A percentile compares a stretch with the other conserved stretches of the same genome.
Evolutionary conservation across 2,113 vertebrate species (phyloP).

Genomic region (Rhadina sibilatrix): DNA sequence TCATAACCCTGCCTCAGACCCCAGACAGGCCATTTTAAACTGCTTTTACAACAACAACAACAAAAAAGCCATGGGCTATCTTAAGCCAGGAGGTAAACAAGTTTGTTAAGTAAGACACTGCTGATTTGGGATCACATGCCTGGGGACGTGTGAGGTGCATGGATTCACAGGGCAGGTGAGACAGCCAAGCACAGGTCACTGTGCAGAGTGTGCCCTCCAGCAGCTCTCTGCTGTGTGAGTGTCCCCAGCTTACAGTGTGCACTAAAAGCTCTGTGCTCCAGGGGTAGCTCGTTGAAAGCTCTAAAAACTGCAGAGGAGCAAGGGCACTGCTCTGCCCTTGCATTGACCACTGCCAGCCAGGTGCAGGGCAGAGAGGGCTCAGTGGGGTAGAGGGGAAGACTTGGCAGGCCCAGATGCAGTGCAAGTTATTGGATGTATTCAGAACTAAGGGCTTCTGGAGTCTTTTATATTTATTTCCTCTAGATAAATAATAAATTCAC

Average conservation of each 20-base stretch:
- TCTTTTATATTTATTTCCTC: background rate
- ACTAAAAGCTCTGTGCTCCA: background rate
- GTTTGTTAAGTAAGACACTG: background rate
- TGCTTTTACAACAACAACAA: background rate
- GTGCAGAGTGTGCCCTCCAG: background rate
- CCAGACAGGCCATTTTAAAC: background rate
- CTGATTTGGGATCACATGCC: background rate
- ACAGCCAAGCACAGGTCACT: background rate
- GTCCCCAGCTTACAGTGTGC: rapidly evolving
- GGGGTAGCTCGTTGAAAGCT: background rate
- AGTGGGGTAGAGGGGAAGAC: rapidly evolving
- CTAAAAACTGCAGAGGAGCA: background rate
- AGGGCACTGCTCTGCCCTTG: background rate
- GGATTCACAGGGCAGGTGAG: rapidly evolving
- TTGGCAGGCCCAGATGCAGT: background rate
- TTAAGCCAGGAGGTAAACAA: background rate
- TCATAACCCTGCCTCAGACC: background rate
- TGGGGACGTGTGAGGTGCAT: rapidly evolving
- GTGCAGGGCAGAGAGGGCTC: background rate
- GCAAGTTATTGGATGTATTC: background rate
- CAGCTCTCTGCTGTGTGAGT: background rate
- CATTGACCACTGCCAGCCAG: rapidly evolving
- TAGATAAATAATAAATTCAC: background rate
- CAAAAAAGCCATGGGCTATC: background rate
- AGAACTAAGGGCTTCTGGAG: background rate